Conservation (phyloP, 2,113 vertebrate genomes). For the Tychaedon coryphoeus region DNA sequence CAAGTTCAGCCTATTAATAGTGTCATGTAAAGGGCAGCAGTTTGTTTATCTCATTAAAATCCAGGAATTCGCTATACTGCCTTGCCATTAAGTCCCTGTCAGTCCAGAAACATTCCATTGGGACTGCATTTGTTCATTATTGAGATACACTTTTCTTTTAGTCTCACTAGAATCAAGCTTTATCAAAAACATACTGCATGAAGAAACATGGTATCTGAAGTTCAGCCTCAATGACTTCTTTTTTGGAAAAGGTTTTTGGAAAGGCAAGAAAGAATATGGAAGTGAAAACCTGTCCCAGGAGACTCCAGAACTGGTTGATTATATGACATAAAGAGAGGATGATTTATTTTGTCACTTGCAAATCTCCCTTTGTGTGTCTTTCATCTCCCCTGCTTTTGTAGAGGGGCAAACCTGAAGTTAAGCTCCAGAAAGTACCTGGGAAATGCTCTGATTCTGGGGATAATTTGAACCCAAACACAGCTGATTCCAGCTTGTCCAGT, state of each 20-base stretch:
- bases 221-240: background rate
- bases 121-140: background rate
- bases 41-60: slow-evolving; percentile 30
- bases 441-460: background rate
- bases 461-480: background rate
- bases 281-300: background rate
- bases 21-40: background rate
- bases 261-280: background rate
- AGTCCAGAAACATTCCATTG: background rate
- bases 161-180: background rate
- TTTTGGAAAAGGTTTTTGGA: background rate
- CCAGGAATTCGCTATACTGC: background rate
- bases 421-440: background rate
- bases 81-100: background rate
- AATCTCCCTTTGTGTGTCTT: background rate
- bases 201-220: background rate
- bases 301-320: background rate
- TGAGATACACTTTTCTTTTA: background rate
- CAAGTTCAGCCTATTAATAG: background rate
- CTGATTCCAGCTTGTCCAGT: background rate
- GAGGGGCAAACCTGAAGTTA: background rate
- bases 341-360: background rate
- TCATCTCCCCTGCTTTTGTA: background rate
- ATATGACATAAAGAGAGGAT: background rate
- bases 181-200: background rate